Evolutionary conservation across 2,888 invertebrate species (phyloP).

Genomic region (Agrilus biguttatus): DNA sequence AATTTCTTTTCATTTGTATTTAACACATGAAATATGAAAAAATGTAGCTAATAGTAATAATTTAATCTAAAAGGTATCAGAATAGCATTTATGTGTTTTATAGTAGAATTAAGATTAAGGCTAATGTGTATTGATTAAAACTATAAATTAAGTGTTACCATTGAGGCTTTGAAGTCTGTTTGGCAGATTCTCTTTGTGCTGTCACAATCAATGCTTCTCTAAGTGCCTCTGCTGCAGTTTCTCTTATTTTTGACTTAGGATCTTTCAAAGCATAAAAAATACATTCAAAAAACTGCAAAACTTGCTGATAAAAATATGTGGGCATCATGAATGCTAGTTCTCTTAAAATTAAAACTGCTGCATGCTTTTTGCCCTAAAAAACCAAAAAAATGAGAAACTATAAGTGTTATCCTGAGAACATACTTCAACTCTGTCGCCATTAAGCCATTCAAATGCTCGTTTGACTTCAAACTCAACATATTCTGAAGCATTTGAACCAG

Average conservation of each 20-base stretch:
- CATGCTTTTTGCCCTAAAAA: slow-evolving; percentile 62
- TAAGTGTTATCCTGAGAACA: neutral
- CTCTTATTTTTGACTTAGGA: slow-evolving; percentile 78
- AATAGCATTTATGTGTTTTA: no score
- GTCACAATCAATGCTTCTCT: slow-evolving; percentile 89
- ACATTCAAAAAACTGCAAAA: slow-evolving; percentile 83
- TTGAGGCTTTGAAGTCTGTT: slow-evolving; percentile 74
- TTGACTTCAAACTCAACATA: slow-evolving; percentile 98
- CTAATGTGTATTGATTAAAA: no score
- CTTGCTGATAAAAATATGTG: slow-evolving; percentile 93
- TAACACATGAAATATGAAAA: no score
- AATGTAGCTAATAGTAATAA: no score
- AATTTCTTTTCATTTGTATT: no score
- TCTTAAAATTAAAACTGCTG: slow-evolving; percentile 80
- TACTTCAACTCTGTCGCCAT: slow-evolving; percentile 74
- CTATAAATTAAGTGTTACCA: slow-evolving; percentile 42
- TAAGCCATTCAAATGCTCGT: slow-evolving; percentile 89
- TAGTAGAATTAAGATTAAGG: no score
- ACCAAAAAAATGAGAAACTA: slow-evolving; percentile 9
- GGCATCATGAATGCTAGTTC: slow-evolving; percentile 93
- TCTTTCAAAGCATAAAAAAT: slow-evolving; percentile 86
- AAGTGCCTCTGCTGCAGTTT: slow-evolving; percentile 88
- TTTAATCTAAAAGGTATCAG: no score
- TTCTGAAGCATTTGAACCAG: slow-evolving; percentile 87
- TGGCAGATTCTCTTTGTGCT: slow-evolving; percentile 89